Evolutionary conservation across 1,140 invertebrate genomes (phyloP).

Genomic region (Heliconius eleuchia): DNA sequence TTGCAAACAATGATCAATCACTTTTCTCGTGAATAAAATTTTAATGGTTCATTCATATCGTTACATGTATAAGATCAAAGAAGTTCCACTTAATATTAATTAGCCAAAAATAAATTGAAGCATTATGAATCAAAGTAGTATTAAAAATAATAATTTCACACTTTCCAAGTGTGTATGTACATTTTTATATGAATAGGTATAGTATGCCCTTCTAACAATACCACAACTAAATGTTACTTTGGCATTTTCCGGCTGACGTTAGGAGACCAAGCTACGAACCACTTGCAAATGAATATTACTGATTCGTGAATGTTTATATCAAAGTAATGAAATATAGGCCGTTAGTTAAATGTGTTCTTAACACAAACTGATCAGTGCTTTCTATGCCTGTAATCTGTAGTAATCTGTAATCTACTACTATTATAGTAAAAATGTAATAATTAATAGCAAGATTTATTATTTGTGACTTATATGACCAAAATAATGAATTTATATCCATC

Average conservation of each 20-base stretch:
- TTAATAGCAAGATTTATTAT: too few relatives aligned
- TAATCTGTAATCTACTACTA: neutral
- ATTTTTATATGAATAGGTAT: constrained; percentile 2
- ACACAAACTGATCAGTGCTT: neutral
- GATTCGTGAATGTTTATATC: neutral
- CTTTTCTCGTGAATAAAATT: constrained; percentile 13
- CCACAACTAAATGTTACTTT: constrained; percentile 40
- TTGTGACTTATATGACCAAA: too few relatives aligned
- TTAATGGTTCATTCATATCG: constrained; percentile 7
- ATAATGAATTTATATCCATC: too few relatives aligned
- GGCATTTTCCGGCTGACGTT: constrained; percentile 32
- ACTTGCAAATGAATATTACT: neutral
- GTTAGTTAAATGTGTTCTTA: neutral
- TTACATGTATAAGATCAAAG: constrained; percentile 19
- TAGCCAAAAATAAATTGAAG: neutral
- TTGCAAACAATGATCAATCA: constrained; percentile 17
- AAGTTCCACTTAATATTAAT: constrained; percentile 7
- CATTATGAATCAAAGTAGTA: neutral
- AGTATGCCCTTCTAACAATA: constrained; percentile 18
- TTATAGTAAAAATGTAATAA: neutral
- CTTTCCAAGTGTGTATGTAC: neutral
- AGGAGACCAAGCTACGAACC: neutral
- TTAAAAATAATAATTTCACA: neutral
- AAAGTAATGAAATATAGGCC: neutral
- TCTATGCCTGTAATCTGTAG: neutral